Evolutionary conservation across 2,113 vertebrate species (phyloP), one percentile per base, ranked within the genome.

Genomic region (Promerops cafer): DNA sequence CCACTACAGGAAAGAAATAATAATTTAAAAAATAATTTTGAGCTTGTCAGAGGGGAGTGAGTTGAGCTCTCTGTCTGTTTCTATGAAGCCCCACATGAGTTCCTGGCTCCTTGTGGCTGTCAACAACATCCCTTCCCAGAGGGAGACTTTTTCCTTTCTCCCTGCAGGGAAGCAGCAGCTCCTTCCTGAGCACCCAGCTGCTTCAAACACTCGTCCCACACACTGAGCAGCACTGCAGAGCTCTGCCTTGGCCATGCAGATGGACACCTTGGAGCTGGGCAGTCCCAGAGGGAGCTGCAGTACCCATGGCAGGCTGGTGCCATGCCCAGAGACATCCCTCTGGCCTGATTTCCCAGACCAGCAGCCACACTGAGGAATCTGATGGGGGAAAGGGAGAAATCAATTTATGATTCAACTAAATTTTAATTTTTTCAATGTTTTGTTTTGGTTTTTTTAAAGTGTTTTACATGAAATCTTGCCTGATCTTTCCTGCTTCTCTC

Each of bases 261-360:
- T 2, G n/a, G 63, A 60, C 26, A 12, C 18, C 13, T 10, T 61
- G 78, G 54, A 57, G 64, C 49, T 68, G 39, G 52, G 53, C 39
- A 50, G 42, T 35, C 19, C 61, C 4, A 0, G 16, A 60, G 47
- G 18, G 23, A 74, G 23, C n/a, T 4, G 1, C 57, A 69, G 50
- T 13, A 13, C 8, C 0, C 0, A 15, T 0, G 7, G 26, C n/a
- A 57, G 27, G 28, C 33, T 63, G 61, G 21, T 78, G 53, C 53
- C 44, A 33, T 0, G 2, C 33, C 2, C 0, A 2, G 14, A 22
- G 53, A 5, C 59, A 42, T 40, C 37, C 13, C 8, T 72, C 49
- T 77, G 37, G 14, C n/a, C n/a, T 70, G 59, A 31, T n/a, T 80
- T 31, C 37, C 16, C 35, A 74, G n/a, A 26, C 49, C 37, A 83